phyloP scores from a whole-genome alignment of 2,113 vertebrate genomes.

The Forbesichthys papilliferus region DNA sequence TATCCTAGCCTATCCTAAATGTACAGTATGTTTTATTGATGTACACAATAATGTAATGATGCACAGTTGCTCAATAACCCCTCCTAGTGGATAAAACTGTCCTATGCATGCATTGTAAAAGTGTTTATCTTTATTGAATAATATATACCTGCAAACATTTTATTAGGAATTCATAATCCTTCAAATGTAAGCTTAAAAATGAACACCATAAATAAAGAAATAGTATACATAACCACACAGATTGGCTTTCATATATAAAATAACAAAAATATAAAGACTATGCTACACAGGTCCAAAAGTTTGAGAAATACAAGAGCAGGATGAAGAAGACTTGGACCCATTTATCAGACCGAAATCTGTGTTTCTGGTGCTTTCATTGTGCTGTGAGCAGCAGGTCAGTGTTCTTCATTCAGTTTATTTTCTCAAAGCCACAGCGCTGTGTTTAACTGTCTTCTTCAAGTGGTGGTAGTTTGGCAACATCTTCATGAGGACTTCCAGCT shows the following conservation, averaged over 20 bases:
- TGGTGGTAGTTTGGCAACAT: slow-evolving; percentile 97
- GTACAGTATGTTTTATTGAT: slow-evolving; percentile 1
- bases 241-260: background rate
- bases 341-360: background rate
- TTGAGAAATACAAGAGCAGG: slow-evolving; percentile 2
- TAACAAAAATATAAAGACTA: background rate
- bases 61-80: slow-evolving; percentile 38
- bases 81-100: slow-evolving; percentile 45
- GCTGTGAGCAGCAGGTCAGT: background rate
- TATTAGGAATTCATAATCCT: too few species aligned
- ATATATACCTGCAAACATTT: background rate
- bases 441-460: slow-evolving; percentile 88
- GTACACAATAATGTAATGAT: slow-evolving; percentile 31
- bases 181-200: too few species aligned
- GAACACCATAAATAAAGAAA: too few species aligned
- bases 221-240: too few species aligned
- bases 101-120: background rate
- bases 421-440: slow-evolving; percentile 82
- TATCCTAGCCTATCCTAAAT: too few species aligned
- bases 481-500: slow-evolving; percentile 96
- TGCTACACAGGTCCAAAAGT: background rate
- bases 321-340: background rate
- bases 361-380: background rate
- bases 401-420: slow-evolving; percentile 68
- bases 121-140: background rate